Evolutionary conservation across 2,797 vertebrate genomes (phyloP), one percentile per base, ranked within the genome.

Genomic region (Podarcis siculus): DNA sequence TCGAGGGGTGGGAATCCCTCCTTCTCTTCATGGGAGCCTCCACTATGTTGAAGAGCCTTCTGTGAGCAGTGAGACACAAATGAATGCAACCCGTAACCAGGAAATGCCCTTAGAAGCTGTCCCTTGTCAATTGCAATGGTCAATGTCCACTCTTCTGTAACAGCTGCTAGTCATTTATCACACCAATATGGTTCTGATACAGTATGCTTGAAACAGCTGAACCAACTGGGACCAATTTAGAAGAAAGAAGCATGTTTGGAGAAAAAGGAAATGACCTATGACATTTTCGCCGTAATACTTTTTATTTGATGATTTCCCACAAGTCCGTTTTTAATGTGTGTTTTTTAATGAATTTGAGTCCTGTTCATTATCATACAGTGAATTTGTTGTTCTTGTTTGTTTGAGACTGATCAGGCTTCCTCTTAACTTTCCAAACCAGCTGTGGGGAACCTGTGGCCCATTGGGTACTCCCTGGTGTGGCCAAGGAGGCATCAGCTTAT

Each of bases 81-180:
- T 64, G 61, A 8, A 23, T 64, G 21, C 61, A 64, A 64, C 61
- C 61, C 21, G 5, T 23, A 64, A 64, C 21, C 61, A 64, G 61
- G 61, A 64, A 64, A 64, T 64, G 21, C 61, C 21, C 61, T 64
- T 64, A 64, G 72, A 37, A 75, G 17, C 72, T 8, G 35, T 37
- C 35, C 37, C 49, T 7, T 19, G 23, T 10, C 72, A 35, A 87
- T 83, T 0, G 0, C 58, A 79, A 55, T 79, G 85, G 91, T 90
- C 85, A 91, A 7, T 82, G 66, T 37, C 45, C 8, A 21, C 89
- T 93, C 94, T 94, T 90, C 94, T 91, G 64, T 87, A 94, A 84
- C 93, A 95, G 93, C 95, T 96, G 95, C 89, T 94, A 90, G 86
- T 91, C 94, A 83, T 96, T 91, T 91, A 84, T 94, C 87, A 89